Conservation (phyloP, 2,888 invertebrate genomes). For the Corythucha ciliata region DNA sequence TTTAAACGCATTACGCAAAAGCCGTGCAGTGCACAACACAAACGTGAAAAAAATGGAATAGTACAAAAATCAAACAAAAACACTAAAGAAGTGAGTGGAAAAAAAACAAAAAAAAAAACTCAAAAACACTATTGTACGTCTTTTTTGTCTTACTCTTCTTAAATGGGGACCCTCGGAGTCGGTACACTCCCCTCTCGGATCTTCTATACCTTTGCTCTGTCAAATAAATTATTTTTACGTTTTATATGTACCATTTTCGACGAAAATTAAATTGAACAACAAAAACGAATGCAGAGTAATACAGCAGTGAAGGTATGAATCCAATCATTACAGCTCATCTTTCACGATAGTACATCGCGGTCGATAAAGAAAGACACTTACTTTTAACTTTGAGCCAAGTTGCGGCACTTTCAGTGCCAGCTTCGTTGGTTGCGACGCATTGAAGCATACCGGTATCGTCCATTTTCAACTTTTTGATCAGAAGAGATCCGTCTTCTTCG, state of each 20-base stretch:
- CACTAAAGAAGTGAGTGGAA: too few species aligned
- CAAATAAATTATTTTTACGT: too few species aligned
- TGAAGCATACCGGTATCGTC: slow-evolving; percentile 91
- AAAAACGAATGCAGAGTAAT: not conserved
- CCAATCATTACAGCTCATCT: not conserved
- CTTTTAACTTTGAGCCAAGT: slow-evolving; percentile 94
- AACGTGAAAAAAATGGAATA: too few species aligned
- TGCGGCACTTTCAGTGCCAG: slow-evolving; percentile 78
- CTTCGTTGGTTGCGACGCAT: slow-evolving; percentile 82
- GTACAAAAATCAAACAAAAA: too few species aligned
- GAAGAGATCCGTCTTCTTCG: slow-evolving; percentile 70
- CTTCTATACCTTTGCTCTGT: slow-evolving; percentile 27
- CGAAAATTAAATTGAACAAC: too few species aligned
- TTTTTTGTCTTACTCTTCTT: too few species aligned
- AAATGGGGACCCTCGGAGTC: slow-evolving; percentile 26
- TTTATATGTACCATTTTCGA: too few species aligned
- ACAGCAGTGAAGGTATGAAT: slow-evolving; percentile 3
- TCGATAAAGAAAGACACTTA: slow-evolving; percentile 52
- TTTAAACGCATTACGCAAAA: too few species aligned
- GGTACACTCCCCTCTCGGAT: slow-evolving; percentile 24
- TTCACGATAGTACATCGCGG: not conserved
- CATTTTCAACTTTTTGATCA: slow-evolving; percentile 68
- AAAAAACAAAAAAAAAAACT: too few species aligned
- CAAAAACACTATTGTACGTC: too few species aligned
- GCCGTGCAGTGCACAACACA: slow-evolving; percentile 2